Percentiles rank a stretch among this genome's conserved stretches.
Evolutionary conservation across 1,140 invertebrate species (phyloP).

Genomic region (Acyrthosiphon pisum): DNA sequence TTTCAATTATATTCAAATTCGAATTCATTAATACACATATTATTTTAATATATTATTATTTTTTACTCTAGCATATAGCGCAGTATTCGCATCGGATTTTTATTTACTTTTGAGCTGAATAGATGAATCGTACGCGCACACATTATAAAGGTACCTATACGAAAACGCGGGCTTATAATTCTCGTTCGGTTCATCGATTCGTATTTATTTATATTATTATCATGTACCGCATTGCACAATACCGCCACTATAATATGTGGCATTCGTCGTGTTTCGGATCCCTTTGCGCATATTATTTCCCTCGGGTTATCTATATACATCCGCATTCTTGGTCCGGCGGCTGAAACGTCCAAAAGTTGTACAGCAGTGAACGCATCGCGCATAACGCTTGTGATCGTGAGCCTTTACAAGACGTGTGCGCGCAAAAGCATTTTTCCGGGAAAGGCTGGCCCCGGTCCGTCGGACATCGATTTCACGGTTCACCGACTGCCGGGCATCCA

Average conservation of each 20-base stretch:
- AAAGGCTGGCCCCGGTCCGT: not conserved
- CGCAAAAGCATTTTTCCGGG: not conserved
- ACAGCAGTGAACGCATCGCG: too few relatives aligned
- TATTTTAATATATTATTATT: not conserved
- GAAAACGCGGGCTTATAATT: not conserved
- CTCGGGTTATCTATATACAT: not conserved
- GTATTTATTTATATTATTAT: not conserved
- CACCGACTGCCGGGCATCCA: not conserved
- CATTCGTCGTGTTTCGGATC: not conserved
- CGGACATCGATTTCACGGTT: conserved; percentile 22
- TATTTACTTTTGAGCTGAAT: not conserved
- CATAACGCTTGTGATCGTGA: too few relatives aligned
- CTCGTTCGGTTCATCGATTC: not conserved
- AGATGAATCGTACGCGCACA: not conserved
- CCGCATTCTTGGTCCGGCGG: not conserved
- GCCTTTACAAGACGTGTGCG: too few relatives aligned
- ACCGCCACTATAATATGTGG: not conserved
- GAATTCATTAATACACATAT: not conserved
- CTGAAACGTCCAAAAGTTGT: not conserved
- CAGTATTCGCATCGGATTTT: not conserved
- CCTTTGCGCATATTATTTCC: not conserved
- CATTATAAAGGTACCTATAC: too few relatives aligned
- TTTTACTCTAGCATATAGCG: not conserved
- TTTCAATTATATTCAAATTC: conserved; percentile 33
- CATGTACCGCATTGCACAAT: not conserved